Conservation (phyloP, 2,113 vertebrate genomes). For the Chionomys nivalis region DNA sequence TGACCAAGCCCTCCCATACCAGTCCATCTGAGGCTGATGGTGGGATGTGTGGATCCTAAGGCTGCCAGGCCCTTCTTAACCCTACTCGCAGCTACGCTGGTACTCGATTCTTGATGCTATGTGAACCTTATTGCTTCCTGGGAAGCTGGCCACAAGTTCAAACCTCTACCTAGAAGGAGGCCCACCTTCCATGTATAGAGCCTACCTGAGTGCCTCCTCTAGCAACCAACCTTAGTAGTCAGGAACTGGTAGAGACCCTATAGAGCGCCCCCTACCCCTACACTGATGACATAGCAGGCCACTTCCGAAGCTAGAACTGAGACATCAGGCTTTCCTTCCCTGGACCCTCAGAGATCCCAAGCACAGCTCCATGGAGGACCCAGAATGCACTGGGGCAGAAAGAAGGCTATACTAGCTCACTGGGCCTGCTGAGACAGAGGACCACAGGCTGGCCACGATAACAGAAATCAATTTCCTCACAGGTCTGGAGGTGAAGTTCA, state of each 20-base stretch:
- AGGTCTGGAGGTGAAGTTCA: background rate
- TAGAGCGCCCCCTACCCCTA: background rate
- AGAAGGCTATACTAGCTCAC: background rate
- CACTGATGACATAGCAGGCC: rapidly evolving
- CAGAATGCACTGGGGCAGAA: rapidly evolving
- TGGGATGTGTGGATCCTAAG: background rate
- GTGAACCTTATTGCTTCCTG: background rate
- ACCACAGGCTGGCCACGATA: rapidly evolving
- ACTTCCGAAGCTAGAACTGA: background rate
- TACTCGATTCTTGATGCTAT: background rate
- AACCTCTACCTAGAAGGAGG: background rate
- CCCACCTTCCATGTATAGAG: background rate
- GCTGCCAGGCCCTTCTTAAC: background rate
- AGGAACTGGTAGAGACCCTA: background rate
- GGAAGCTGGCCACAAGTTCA: background rate
- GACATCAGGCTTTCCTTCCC: background rate
- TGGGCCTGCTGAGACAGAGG: rapidly evolving
- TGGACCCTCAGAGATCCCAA: rapidly evolving
- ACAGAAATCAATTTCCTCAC: rapidly evolving
- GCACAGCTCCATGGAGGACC: background rate
- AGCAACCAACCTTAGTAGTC: background rate
- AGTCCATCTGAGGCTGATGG: background rate
- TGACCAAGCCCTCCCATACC: too few relatives aligned
- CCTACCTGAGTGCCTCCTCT: background rate
- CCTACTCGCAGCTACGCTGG: rapidly evolving